These are phyloP conservation scores for Nyctibius grandis DNA, from an alignment of 2,797 vertebrate genomes.

Conservation along the genomic window DNA sequence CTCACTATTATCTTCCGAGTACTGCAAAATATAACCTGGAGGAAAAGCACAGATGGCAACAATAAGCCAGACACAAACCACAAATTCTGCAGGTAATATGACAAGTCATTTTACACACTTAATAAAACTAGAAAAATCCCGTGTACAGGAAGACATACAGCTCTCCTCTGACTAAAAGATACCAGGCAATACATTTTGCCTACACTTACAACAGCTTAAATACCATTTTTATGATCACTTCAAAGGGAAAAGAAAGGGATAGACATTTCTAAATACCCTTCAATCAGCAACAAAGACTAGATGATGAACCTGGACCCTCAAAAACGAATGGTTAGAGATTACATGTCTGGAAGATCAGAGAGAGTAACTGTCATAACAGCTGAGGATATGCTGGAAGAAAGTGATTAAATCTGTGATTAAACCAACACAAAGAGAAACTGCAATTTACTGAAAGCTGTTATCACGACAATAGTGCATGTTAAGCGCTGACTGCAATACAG, in stretches of 20 bases:
- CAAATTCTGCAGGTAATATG: not conserved
- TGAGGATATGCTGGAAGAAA: not conserved
- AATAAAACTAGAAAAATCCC: not conserved
- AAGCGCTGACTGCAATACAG: not conserved
- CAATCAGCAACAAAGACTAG: not conserved
- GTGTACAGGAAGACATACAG: not conserved
- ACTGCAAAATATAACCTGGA: slow-evolving; percentile 95
- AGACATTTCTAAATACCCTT: not conserved
- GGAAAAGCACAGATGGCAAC: not conserved
- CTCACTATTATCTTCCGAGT: slow-evolving; percentile 98
- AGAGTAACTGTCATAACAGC: not conserved
- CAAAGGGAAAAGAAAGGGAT: not conserved
- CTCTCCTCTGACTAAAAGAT: not conserved
- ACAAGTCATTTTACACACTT: not conserved
- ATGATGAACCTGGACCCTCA: slow-evolving; percentile 7
- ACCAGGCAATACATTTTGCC: not conserved
- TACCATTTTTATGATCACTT: not conserved
- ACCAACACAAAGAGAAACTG: slow-evolving; percentile 2
- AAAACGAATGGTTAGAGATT: not conserved
- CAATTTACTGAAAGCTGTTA: slow-evolving; percentile 27
- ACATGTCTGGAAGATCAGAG: not conserved
- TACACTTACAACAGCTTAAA: not conserved
- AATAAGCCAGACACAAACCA: not conserved
- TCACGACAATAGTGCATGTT: not conserved
- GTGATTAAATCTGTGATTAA: slow-evolving; percentile 30